These are phyloP conservation scores for Oceanodroma tethys DNA, from an alignment of 2,113 vertebrate species.

Conservation along the genomic window DNA sequence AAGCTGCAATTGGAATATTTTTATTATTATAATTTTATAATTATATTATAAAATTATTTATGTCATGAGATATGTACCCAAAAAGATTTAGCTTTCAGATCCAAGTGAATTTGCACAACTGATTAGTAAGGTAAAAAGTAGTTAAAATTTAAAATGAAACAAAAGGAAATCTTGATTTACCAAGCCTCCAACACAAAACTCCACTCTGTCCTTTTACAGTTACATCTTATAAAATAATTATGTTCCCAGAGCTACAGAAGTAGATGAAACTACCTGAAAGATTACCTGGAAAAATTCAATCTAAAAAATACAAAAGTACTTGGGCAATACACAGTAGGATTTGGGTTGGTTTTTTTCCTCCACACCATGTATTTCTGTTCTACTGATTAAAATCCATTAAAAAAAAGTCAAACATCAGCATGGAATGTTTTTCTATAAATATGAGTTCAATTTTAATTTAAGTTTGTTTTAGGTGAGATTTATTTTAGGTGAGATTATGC, in stretches of 20 bases:
- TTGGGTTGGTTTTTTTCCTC: neutral
- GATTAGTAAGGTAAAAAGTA: neutral
- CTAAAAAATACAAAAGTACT: neutral
- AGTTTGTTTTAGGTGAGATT: neutral
- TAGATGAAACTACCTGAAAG: neutral
- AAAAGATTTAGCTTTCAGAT: neutral
- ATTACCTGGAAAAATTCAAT: neutral
- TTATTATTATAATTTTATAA: no score
- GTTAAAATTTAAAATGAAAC: neutral
- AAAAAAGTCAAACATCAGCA: neutral
- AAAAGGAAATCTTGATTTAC: neutral
- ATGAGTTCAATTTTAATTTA: neutral
- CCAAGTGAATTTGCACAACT: neutral
- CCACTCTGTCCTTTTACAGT: neutral
- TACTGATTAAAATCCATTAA: neutral
- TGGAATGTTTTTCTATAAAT: neutral
- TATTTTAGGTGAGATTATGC: neutral
- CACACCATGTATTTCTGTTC: neutral
- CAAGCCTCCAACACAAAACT: neutral
- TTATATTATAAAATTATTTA: no score
- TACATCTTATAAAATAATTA: neutral
- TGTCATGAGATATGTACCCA: neutral
- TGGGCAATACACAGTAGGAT: neutral
- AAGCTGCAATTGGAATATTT: neutral
- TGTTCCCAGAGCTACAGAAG: neutral